phyloP scores from a whole-genome alignment of 2,888 invertebrate genomes.

The Euproctis similis region DNA sequence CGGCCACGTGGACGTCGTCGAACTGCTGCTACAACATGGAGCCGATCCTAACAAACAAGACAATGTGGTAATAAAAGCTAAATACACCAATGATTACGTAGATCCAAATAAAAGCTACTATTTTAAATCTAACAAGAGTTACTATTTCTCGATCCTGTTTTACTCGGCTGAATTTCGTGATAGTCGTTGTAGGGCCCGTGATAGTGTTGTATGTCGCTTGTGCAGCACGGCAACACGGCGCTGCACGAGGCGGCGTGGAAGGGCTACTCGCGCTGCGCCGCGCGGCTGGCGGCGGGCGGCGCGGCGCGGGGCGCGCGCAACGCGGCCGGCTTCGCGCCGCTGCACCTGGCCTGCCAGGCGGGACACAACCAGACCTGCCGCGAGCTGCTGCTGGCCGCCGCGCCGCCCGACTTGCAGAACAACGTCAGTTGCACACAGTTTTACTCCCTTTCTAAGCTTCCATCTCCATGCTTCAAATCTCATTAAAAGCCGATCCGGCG shows the following conservation, averaged over 20 bases:
- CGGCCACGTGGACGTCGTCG: conserved; percentile 89
- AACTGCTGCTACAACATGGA: conserved; percentile 88
- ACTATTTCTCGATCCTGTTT: no score
- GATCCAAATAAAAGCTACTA: no score
- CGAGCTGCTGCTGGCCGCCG: conserved; percentile 90
- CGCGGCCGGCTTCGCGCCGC: conserved; percentile 92
- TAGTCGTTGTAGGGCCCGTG: neutral
- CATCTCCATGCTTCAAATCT: no score
- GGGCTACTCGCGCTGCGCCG: conserved; percentile 90
- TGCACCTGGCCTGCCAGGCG: conserved; percentile 96
- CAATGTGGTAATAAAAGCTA: conserved; percentile 75
- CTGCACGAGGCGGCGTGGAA: conserved; percentile 97
- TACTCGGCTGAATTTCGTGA: neutral
- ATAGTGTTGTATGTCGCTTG: neutral
- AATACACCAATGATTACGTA: no score
- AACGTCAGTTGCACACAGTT: no score
- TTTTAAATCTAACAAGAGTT: no score
- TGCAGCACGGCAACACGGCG: conserved; percentile 94
- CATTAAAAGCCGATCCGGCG: no score
- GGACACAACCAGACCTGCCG: conserved; percentile 97
- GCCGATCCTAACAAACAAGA: conserved; percentile 92
- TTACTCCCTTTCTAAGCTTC: no score
- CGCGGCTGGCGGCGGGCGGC: conserved; percentile 79
- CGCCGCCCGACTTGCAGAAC: conserved; percentile 91
- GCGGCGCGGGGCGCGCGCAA: conserved; percentile 81